Evolutionary conservation across 1,140 invertebrate species (phyloP), one percentile per base, ranked within the genome.

Genomic region (Cydia splendana): DNA sequence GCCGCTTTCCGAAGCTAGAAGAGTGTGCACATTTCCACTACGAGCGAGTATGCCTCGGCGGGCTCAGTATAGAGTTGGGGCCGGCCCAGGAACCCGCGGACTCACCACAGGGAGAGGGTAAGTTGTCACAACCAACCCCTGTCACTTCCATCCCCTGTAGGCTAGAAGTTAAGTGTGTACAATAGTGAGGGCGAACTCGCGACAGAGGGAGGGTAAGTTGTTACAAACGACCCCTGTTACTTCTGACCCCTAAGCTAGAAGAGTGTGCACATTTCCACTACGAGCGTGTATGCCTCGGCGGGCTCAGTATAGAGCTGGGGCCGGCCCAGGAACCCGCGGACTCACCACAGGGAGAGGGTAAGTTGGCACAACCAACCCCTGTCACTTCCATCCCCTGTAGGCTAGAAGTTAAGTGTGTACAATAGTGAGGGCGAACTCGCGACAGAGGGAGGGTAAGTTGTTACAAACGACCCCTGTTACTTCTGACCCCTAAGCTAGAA

Each of bases 21-120:
- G 98, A 99, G 90, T 99, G 98, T 93, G 98, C 98, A n/a, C 98
- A 99, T 90, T 99, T 99, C 93, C 98, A 99, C 90, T 99, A 99
- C 91, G 98, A 99, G 84, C 95, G 97, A 81, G 98, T 99, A 1
- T 97, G 98, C 82, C 94, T 99, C 79, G 95, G 96, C 13, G 94
- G 95, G 0, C 91, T 98, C 7, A 95, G 95, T 87, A 96, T 93
- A 1, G 85, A 88, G 75, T 82, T 86, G 2, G 84, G 0, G 82
- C 83, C 62, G 88, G 87, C 7, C 79, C 67, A 85, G 2, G 51
- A 80, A 38, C 74, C 69, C 67, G 42, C 34, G 2, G 76, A 77
- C 45, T 76, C 18, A 2, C 30, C 51, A 34, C 9, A 76, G 28
- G 20, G 65, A 0, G 65, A 76, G 42, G 62, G 75, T 75, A 38